Evolutionary conservation across 2,797 vertebrate genomes (phyloP).

Genomic region (Acanthurus lineatus): DNA sequence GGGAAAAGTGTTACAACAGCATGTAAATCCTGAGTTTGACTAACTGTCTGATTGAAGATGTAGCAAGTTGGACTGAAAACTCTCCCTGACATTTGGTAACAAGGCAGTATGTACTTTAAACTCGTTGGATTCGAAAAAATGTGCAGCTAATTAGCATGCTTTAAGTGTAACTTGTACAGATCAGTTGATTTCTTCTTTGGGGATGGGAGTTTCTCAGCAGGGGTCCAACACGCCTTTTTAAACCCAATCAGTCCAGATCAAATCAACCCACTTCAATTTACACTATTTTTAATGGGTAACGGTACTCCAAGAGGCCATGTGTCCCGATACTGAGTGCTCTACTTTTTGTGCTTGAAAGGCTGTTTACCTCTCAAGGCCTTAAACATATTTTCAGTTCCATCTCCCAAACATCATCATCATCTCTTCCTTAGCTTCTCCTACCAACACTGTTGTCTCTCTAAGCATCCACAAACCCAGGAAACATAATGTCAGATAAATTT

Average conservation of each 20-base stretch:
- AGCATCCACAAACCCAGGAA: conserved; percentile 10
- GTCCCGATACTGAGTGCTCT: neutral
- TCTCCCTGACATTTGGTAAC: conserved; percentile 1
- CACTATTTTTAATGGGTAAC: neutral
- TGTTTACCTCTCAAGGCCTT: neutral
- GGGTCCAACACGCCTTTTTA: conserved; percentile 19
- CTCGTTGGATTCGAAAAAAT: conserved; percentile 20
- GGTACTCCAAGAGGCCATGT: neutral
- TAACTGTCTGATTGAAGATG: conserved; percentile 1
- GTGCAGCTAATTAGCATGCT: conserved; percentile 20
- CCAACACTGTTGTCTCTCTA: neutral
- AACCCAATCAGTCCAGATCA: conserved; percentile 20
- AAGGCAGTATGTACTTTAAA: conserved; percentile 11
- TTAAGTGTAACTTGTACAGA: conserved; percentile 18
- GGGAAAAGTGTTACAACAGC: conserved; percentile 5
- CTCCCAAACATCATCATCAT: neutral
- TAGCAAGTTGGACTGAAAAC: conserved; percentile 17
- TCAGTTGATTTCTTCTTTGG: conserved; percentile 19
- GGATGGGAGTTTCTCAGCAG: conserved; percentile 16
- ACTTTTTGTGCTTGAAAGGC: neutral
- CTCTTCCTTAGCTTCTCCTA: neutral
- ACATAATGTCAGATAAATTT: neutral
- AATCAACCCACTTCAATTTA: conserved; percentile 10
- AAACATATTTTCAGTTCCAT: neutral
- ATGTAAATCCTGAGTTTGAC: conserved; percentile 15